Evolutionary conservation across 2,888 invertebrate genomes (phyloP), one percentile per base, ranked within the genome.

Genomic region (Pharmacophagus antenor): DNA sequence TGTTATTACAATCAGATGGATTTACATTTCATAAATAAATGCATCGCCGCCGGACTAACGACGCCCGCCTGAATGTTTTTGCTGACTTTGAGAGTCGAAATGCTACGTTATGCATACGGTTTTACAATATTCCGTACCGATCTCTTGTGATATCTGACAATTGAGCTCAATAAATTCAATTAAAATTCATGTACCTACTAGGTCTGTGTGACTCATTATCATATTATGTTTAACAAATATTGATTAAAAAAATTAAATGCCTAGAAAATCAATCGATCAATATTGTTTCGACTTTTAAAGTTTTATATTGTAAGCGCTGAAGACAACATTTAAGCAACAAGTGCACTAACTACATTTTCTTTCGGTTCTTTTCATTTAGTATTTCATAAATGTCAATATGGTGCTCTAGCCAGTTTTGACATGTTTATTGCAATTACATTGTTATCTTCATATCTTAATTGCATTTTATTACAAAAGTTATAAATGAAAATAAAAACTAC

Each of bases 1-100:
- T 89, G 90, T 89, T 91, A 90, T 91, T 91, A 90, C 90, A 91
- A 91, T 88, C 89, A 88, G 84, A 82, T 80, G 80, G 76, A 91
- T 91, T 91, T 91, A 88, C 91, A 91, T 91, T 90, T 91, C 90
- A 90, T 90, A 90, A 90, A 90, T 91, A 90, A 90, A 91, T 90
- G 88, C 87, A 91, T 81, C 85, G 81, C 72, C 69, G 64, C 64
- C 71, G 71, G 72, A 67, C 82, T 88, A 89, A 88, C 88, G 88
- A 88, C 81, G 79, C 74, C 71, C 72, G 75, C 70, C 76, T 72
- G 76, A 72, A 74, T 76, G 81, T 80, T 80, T 79, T 79, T 79
- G 77, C 76, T 66, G 71, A 77, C 74, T 76, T 70, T 74, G 73
- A 74, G 80, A 77, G 80, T 77, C 49, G 55, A 8, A 44, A 7